Evolutionary conservation across 2,113 vertebrate species (phyloP), one percentile per base, ranked within the genome.

Genomic region (Sitta europaea): DNA sequence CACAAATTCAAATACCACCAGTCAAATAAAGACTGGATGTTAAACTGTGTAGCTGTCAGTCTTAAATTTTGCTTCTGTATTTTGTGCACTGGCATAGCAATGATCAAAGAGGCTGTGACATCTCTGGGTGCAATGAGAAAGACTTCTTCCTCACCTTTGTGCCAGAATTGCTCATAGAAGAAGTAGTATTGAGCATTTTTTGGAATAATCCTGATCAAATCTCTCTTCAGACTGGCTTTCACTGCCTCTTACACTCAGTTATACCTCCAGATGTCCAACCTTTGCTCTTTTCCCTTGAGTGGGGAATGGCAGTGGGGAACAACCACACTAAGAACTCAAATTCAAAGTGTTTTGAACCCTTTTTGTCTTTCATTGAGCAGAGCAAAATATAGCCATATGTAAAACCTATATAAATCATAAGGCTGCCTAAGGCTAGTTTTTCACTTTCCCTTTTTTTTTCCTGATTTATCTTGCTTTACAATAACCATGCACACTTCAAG

Each of bases 401-500:
- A 96, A 93, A 71, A 45, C 31, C 54, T 75, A 68, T 57, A 85
- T 82, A 78, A 92, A 57, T 94, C 55, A 28, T 84, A 88, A 81
- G 42, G 18, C 68, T 92, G 74, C 87, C 86, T 47, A 17, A 90
- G 94, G 91, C 74, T 90, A 63, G 29, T 23, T 88, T 94, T 93
- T 94, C 61, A 87, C 54, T 88, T 94, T 91, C 11, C 45, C 5
- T 43, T 63, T 89, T 82, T 89, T 82, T 50, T 61, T 43, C 20
- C 35, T 68, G 50, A 97, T 95, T 94, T 96, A 94, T 91, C 94
- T 62, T 97, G 22, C 54, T 92, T 88, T 82, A 86, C 82, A 96
- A 88, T 86, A 43, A 93, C 73, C 43, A 68, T 45, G 42, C 61
- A 43, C 5, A 83, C 91, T 94, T 93, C 92, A 84, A 97, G 76